Evolutionary conservation across 2,888 invertebrate genomes (phyloP).

Genomic region (Cylindroiulus punctatus): DNA sequence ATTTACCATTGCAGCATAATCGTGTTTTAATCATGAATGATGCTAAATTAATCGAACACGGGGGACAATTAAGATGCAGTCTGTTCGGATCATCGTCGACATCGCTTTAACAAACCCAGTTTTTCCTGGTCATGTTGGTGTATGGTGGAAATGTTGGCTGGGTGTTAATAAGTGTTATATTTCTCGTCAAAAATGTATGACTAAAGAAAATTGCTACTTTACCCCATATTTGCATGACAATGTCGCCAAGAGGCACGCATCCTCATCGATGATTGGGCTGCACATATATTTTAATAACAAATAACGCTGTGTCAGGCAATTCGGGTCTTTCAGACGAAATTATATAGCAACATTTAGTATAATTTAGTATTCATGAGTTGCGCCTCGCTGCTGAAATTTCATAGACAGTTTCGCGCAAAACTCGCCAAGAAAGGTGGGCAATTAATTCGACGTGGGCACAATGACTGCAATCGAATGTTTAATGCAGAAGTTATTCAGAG

Average conservation of each 20-base stretch:
- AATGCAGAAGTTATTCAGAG: conserved; percentile 20
- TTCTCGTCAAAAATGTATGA: not conserved
- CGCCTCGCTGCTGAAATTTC: conserved; percentile 3
- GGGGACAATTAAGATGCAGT: too few species aligned
- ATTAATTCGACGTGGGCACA: not conserved
- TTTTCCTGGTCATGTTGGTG: too few species aligned
- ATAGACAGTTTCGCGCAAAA: conserved; percentile 12
- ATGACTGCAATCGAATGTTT: conserved; percentile 19
- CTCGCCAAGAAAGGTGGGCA: not conserved
- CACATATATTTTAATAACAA: conserved; percentile 13
- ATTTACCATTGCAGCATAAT: too few species aligned
- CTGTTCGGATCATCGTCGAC: too few species aligned
- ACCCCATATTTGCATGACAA: not conserved
- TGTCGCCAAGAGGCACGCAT: not conserved
- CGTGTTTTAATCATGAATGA: too few species aligned
- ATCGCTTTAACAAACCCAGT: too few species aligned
- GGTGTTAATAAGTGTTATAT: not conserved
- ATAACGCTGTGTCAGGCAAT: not conserved
- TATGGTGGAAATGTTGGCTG: too few species aligned
- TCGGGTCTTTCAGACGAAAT: conserved; percentile 4
- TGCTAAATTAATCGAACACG: too few species aligned
- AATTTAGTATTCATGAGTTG: conserved; percentile 28
- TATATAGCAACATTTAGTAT: not conserved
- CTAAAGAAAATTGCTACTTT: conserved; percentile 20
- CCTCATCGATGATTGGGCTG: not conserved